Evolutionary conservation across 2,113 vertebrate genomes (phyloP).

Genomic region (Eolophus roseicapilla): DNA sequence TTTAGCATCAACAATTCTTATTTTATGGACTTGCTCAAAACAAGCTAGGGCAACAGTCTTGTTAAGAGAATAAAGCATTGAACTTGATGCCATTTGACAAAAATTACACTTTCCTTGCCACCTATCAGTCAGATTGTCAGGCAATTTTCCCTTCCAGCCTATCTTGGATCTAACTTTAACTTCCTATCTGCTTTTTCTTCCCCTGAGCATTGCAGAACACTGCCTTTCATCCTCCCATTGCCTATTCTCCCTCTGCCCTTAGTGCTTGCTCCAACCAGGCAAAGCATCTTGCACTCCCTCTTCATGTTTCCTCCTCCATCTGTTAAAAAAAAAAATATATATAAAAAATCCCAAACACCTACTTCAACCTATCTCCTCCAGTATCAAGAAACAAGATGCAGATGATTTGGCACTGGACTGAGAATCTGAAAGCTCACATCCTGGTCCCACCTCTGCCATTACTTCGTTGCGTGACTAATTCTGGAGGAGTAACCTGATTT

Average conservation of each 20-base stretch:
- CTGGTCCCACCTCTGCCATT: not conserved
- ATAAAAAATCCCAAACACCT: not conserved
- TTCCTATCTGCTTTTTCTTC: not conserved
- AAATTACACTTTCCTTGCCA: not conserved
- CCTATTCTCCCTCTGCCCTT: not conserved
- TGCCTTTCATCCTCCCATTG: not conserved
- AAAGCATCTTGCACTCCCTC: not conserved
- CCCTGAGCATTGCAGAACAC: not conserved
- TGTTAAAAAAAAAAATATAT: not conserved
- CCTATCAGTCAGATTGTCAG: not conserved
- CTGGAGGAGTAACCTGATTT: not conserved
- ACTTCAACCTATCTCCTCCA: not conserved
- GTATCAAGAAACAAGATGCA: not conserved
- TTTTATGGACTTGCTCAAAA: not conserved
- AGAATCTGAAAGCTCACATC: not conserved
- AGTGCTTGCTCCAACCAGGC: not conserved
- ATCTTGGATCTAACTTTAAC: fast-evolving
- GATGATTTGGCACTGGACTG: not conserved
- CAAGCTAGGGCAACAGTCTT: not conserved
- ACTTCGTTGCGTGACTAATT: not conserved
- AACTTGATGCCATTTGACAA: not conserved
- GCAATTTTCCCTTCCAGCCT: not conserved
- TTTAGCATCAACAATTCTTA: not conserved
- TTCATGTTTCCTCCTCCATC: not conserved
- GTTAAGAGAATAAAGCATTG: not conserved